Conservation (phyloP, 2,888 invertebrate species). For the Chydorus sphaericus region DNA sequence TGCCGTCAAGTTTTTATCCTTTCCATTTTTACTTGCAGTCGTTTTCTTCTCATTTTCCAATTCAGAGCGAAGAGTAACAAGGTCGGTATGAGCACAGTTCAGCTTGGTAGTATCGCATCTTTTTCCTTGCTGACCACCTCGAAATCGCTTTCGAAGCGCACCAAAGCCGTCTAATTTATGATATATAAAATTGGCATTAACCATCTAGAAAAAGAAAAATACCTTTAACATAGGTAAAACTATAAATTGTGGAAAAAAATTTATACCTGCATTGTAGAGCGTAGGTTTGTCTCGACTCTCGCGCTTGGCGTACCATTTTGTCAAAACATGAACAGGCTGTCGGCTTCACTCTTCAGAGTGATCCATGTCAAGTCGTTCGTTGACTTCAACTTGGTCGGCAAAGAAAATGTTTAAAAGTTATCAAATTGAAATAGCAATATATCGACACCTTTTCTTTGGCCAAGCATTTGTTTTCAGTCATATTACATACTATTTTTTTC, state of each 20-base stretch:
- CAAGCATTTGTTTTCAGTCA: background rate
- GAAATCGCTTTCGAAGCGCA: background rate
- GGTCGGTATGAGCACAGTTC: background rate
- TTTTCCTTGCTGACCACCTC: background rate
- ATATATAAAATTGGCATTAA: no score
- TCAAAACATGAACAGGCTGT: background rate
- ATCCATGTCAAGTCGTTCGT: conserved; percentile 7
- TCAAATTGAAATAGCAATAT: background rate
- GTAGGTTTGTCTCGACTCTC: conserved; percentile 1
- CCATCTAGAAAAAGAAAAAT: no score
- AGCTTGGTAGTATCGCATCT: background rate
- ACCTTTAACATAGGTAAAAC: background rate
- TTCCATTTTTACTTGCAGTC: background rate
- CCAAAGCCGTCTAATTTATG: background rate
- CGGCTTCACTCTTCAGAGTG: background rate
- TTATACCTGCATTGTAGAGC: conserved; percentile 1
- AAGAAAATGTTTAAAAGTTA: background rate
- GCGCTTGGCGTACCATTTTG: background rate
- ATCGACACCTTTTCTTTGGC: background rate
- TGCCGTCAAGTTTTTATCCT: background rate
- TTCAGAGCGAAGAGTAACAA: background rate
- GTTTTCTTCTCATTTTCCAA: background rate
- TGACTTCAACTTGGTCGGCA: background rate
- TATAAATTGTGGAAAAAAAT: background rate
- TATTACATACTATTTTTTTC: no score